A percentile compares a stretch with the other conserved stretches of the same genome.
These are phyloP conservation scores for Orthonyx spaldingii DNA, from an alignment of 2,113 vertebrate genomes.

Conservation along the genomic window DNA sequence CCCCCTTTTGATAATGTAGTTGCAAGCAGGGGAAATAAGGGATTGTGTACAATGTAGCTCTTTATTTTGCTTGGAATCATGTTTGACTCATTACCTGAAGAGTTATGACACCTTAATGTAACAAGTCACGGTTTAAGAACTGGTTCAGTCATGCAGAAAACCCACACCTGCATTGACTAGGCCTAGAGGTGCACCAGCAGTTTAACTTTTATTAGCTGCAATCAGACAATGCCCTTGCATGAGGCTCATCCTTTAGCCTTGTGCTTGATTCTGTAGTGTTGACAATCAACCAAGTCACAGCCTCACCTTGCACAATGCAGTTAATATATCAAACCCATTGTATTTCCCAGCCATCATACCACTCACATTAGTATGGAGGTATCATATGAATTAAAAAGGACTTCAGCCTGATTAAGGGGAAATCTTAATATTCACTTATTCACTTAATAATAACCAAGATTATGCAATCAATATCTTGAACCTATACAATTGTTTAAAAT, in stretches of 20 bases:
- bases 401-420: background rate
- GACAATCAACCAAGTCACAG: too few species aligned
- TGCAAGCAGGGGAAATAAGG: background rate
- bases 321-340: background rate
- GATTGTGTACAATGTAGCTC: background rate
- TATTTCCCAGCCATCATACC: background rate
- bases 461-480: background rate
- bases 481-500: background rate
- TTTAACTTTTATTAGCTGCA: background rate
- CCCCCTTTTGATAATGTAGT: background rate
- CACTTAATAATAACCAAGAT: background rate
- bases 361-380: background rate
- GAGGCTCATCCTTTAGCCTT: background rate
- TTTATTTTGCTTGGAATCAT: background rate
- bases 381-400: background rate
- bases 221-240: background rate
- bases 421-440: background rate
- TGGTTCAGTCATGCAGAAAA: accelerated
- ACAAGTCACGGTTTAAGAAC: background rate
- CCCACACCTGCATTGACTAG: background rate
- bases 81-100: background rate
- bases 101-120: background rate
- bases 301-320: background rate
- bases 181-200: background rate
- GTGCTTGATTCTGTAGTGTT: background rate